Conservation (phyloP, 2,888 invertebrate genomes). For the Pristionchus exspectatus region DNA sequence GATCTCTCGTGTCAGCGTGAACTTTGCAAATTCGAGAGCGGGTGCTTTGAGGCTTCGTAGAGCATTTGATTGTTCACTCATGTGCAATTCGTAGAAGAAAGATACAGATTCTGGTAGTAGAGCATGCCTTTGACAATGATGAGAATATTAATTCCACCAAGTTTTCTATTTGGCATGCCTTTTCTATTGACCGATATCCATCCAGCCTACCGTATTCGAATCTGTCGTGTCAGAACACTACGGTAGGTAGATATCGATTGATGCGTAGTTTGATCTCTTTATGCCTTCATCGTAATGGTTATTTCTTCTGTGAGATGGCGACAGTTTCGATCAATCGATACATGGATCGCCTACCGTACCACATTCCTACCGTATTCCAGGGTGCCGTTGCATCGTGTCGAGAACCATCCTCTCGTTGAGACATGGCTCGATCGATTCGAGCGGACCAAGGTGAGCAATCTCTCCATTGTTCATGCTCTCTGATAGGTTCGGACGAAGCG, state of each 20-base stretch:
- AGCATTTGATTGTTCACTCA: neutral
- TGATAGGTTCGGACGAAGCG: too few relatives aligned
- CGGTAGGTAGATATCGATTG: too few relatives aligned
- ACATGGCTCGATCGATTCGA: slow-evolving; percentile 78
- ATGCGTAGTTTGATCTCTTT: too few relatives aligned
- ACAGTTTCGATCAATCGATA: neutral
- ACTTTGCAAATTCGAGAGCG: slow-evolving; percentile 19
- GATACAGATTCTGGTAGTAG: neutral
- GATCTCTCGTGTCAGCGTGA: neutral
- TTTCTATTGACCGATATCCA: too few relatives aligned
- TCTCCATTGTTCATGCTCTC: too few relatives aligned
- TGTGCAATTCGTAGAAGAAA: neutral
- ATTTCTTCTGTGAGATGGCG: neutral
- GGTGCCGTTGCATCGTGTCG: slow-evolving; percentile 74
- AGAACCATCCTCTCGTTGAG: slow-evolving; percentile 75
- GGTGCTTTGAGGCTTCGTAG: slow-evolving; percentile 17
- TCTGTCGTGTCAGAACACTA: too few relatives aligned
- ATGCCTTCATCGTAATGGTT: neutral
- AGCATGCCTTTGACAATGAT: too few relatives aligned
- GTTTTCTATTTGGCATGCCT: too few relatives aligned
- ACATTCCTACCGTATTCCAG: slow-evolving; percentile 60
- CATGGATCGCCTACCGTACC: neutral
- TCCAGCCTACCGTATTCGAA: too few relatives aligned
- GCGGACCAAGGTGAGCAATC: slow-evolving; percentile 62
- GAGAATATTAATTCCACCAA: too few relatives aligned